Evolutionary conservation across 1,140 invertebrate species (phyloP).

Genomic region (Drosophila aff.): DNA sequence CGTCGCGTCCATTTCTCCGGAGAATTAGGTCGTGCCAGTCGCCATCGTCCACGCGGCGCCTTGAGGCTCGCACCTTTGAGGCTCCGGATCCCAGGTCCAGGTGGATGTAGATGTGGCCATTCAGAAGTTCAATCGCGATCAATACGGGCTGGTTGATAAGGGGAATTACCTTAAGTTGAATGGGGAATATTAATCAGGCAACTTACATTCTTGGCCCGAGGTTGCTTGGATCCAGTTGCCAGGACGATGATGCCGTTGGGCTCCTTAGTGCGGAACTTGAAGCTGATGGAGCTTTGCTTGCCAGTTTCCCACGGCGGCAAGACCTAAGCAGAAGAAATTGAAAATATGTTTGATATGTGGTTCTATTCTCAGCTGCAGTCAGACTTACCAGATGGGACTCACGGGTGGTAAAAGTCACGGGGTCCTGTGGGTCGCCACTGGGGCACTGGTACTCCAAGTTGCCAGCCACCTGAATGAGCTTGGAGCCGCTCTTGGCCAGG

Average conservation of each 20-base stretch:
- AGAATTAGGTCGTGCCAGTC: conserved; percentile 96
- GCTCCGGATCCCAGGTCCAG: conserved; percentile 96
- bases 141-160: conserved; percentile 90
- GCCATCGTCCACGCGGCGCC: conserved; percentile 94
- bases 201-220: conserved; percentile 86
- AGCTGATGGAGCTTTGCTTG: conserved; percentile 94
- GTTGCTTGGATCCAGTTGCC: conserved; percentile 92
- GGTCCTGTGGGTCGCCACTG: conserved; percentile 93
- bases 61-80: conserved; percentile 93
- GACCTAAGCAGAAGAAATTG: conserved; percentile 87
- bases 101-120: conserved; percentile 96
- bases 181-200: too few species aligned
- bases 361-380: fast-evolving
- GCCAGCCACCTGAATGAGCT: conserved; percentile 94
- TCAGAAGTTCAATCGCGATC: conserved; percentile 97
- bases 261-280: conserved; percentile 97
- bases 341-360: neutral
- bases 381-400: conserved; percentile 92
- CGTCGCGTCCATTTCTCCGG: conserved; percentile 91
- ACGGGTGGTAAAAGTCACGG: conserved; percentile 95
- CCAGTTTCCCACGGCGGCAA: conserved; percentile 95
- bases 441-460: conserved; percentile 95
- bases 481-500: conserved; percentile 92
- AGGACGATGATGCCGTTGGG: conserved; percentile 97
- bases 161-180: neutral